phyloP scores from a whole-genome alignment of 2,113 vertebrate species.

The Lepus americanus region DNA sequence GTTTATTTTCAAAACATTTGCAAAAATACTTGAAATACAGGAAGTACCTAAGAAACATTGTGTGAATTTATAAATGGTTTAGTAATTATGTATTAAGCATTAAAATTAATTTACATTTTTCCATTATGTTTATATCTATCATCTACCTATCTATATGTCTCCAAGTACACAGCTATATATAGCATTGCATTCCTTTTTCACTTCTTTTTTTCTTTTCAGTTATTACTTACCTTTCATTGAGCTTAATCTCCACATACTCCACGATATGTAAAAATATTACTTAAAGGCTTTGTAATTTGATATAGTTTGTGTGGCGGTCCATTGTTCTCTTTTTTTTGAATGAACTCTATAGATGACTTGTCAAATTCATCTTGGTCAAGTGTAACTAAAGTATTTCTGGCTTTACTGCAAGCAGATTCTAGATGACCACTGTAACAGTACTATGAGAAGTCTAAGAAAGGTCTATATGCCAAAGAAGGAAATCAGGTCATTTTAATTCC shows the following conservation, averaged over 20 bases:
- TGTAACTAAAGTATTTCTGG: neutral
- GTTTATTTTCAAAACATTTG: neutral
- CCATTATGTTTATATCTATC: neutral
- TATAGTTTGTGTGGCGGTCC: neutral
- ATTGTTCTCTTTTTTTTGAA: neutral
- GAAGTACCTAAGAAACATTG: neutral
- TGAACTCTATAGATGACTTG: neutral
- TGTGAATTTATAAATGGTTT: neutral
- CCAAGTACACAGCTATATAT: neutral
- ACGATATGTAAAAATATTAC: conserved; percentile 8
- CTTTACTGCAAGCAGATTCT: conserved; percentile 26
- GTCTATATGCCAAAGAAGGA: neutral
- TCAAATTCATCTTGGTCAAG: conserved; percentile 5
- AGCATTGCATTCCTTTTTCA: neutral
- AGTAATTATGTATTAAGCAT: neutral
- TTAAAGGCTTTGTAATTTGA: neutral
- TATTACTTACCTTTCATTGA: neutral
- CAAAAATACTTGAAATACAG: neutral
- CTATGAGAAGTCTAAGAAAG: neutral
- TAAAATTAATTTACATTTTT: neutral
- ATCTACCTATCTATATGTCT: too few species aligned
- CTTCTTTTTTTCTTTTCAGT: neutral
- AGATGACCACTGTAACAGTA: neutral
- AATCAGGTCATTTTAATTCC: neutral
- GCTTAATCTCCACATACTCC: neutral